phyloP scores from a whole-genome alignment of 2,797 vertebrate species.

The Thripadectes ignobilis region DNA sequence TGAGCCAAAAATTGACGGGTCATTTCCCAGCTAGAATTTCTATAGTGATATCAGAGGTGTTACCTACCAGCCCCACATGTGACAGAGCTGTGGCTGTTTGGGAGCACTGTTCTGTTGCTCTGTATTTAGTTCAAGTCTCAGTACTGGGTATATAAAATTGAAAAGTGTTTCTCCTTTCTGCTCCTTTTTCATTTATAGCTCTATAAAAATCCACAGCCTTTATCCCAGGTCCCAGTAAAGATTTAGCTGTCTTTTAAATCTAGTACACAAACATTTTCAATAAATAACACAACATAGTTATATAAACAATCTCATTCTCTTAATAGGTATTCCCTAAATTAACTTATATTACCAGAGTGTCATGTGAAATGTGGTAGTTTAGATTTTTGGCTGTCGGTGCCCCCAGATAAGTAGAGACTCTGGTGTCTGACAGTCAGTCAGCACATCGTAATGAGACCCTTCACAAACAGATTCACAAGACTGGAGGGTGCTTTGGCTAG shows the following conservation, averaged over 20 bases:
- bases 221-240: not conserved
- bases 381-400: no score
- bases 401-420: no score
- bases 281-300: not conserved
- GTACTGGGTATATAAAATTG: not conserved
- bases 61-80: not conserved
- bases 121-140: not conserved
- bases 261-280: not conserved
- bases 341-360: not conserved
- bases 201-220: not conserved
- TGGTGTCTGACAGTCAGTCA: no score
- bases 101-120: not conserved
- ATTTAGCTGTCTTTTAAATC: not conserved
- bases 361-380: no score
- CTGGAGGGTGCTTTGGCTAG: no score
- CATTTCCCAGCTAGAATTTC: not conserved
- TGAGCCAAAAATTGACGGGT: not conserved
- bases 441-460: no score
- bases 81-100: not conserved
- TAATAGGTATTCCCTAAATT: not conserved
- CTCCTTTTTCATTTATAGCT: not conserved
- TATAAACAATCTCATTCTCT: not conserved
- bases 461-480: no score
- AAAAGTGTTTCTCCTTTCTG: not conserved
- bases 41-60: not conserved